Evolutionary conservation across 1,140 invertebrate genomes (phyloP).

Genomic region (Euschistus heros): DNA sequence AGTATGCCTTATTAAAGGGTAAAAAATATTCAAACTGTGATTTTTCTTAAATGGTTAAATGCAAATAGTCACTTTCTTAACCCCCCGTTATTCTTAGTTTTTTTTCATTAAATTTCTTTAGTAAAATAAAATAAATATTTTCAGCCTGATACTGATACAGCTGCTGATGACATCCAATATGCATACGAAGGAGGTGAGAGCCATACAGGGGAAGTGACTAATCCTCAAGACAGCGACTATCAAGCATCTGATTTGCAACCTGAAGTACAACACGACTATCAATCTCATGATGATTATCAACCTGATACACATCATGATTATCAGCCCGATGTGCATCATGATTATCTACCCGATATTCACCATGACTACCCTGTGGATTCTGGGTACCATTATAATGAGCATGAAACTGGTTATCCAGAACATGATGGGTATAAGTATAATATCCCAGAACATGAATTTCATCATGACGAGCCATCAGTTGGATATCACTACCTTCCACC

Average conservation of each 20-base stretch:
- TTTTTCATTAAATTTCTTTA: no score
- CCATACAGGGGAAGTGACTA: constrained; percentile 6
- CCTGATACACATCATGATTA: neutral
- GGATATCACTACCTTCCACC: constrained; percentile 18
- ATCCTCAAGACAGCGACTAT: neutral
- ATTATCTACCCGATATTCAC: neutral
- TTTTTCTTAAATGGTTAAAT: no score
- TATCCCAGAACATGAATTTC: neutral
- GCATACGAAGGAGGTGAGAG: constrained; percentile 19
- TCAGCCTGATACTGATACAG: no score
- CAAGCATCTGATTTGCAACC: no score
- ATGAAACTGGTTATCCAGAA: neutral
- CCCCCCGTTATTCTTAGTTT: no score
- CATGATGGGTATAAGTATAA: neutral
- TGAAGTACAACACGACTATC: neutral
- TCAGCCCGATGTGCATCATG: neutral
- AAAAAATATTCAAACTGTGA: no score
- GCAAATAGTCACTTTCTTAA: no score
- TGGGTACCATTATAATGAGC: neutral
- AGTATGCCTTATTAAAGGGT: no score
- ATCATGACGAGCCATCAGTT: neutral
- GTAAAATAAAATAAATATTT: no score
- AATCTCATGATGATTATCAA: neutral
- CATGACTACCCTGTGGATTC: neutral
- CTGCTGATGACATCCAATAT: constrained; percentile 14